A percentile compares a stretch with the other conserved stretches of the same genome.
Evolutionary conservation across 1,140 invertebrate genomes (phyloP).

Genomic region (Halesus radiatus): DNA sequence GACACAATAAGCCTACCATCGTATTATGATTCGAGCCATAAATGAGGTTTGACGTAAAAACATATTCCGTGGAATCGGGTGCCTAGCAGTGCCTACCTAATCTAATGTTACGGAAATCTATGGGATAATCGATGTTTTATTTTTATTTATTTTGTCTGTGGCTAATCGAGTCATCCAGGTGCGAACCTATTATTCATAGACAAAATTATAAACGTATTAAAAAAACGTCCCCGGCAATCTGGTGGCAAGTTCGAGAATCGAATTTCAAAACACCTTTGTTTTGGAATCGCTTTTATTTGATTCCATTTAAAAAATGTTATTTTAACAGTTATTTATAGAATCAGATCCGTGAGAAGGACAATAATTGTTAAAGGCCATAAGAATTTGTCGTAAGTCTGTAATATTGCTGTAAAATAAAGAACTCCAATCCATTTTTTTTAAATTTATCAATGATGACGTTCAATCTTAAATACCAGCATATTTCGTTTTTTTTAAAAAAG

Average conservation of each 20-base stretch:
- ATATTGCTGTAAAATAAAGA: no score
- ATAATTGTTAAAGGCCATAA: no score
- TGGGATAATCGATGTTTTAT: neutral
- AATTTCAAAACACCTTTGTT: neutral
- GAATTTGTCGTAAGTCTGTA: no score
- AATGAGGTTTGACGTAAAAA: slow-evolving; percentile 14
- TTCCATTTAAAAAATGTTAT: no score
- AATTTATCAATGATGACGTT: no score
- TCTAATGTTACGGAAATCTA: neutral
- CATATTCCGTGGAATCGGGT: neutral
- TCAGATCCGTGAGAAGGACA: no score
- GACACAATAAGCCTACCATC: no score
- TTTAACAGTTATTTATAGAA: no score
- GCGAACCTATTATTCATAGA: slow-evolving; percentile 24
- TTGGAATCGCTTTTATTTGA: neutral
- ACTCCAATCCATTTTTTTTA: no score
- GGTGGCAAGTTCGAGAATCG: neutral
- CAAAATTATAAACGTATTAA: slow-evolving; percentile 23
- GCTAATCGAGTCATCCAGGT: slow-evolving; percentile 37
- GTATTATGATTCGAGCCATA: neutral
- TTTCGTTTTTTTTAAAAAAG: no score
- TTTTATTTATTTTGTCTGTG: slow-evolving; percentile 9
- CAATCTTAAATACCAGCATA: no score
- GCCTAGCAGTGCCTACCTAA: neutral
- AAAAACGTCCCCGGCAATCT: neutral